Evolutionary conservation across 2,797 vertebrate genomes (phyloP).

Genomic region (Phoeniculus purpureus): DNA sequence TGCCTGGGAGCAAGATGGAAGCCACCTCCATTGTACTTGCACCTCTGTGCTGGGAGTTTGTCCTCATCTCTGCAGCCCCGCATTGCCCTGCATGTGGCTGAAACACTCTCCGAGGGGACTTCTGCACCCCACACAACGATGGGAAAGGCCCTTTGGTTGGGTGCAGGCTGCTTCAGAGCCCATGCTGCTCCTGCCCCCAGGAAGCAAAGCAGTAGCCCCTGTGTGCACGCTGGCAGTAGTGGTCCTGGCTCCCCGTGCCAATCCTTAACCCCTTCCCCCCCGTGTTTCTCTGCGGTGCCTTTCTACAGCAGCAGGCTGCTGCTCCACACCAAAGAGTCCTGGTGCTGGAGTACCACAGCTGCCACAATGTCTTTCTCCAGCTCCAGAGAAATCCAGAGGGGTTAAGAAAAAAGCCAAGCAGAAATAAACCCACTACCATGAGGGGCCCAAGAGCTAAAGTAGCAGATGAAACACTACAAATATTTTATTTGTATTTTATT

Average conservation of each 20-base stretch:
- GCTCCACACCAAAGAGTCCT: not conserved
- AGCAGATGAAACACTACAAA: not conserved
- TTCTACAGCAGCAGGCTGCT: not conserved
- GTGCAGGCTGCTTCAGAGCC: not conserved
- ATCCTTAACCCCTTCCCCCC: not conserved
- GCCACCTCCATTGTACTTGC: not conserved
- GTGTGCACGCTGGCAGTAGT: not conserved
- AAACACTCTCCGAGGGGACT: not conserved
- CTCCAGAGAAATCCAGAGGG: not conserved
- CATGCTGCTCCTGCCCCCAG: not conserved
- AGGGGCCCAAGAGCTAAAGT: not conserved
- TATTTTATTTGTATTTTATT: not conserved
- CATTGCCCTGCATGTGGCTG: accelerated
- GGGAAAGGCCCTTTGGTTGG: not conserved
- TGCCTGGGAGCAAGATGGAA: not conserved
- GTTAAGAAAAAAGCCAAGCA: not conserved
- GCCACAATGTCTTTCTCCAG: not conserved
- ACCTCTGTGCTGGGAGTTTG: not conserved
- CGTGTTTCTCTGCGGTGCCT: not conserved
- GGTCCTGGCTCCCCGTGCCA: not conserved
- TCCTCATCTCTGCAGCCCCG: not conserved
- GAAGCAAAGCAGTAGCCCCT: not conserved
- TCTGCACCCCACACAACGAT: not conserved
- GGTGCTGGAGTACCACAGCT: not conserved
- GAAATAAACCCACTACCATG: not conserved